These are phyloP conservation scores for Hermaeophaga mercurialis DNA, from an alignment of 2,888 invertebrate species.

Conservation along the genomic window DNA sequence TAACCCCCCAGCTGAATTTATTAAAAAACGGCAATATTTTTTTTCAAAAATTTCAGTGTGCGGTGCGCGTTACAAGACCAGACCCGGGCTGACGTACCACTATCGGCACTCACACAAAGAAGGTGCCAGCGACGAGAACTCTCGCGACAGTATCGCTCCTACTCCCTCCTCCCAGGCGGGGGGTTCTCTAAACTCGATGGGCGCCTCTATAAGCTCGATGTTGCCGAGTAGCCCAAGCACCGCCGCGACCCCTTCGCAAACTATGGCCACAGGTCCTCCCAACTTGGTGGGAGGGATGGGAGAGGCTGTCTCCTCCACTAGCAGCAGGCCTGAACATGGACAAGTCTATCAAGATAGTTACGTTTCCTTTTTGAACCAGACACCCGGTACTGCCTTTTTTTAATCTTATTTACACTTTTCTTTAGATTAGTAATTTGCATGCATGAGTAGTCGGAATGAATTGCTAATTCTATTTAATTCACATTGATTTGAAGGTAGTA, in stretches of 20 bases:
- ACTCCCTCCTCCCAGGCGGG: slow-evolving; percentile 50
- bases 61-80: slow-evolving; percentile 95
- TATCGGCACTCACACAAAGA: slow-evolving; percentile 88
- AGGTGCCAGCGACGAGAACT: slow-evolving; percentile 60
- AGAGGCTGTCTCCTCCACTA: slow-evolving; percentile 46
- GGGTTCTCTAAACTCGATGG: slow-evolving; percentile 56
- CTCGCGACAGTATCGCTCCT: slow-evolving; percentile 56
- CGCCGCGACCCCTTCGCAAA: slow-evolving; percentile 36
- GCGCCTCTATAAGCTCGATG: slow-evolving; percentile 55
- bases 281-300: slow-evolving; percentile 34
- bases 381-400: slow-evolving; percentile 59
- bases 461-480: slow-evolving; percentile 26
- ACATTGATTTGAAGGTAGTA: slow-evolving; percentile 4
- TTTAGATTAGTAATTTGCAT: slow-evolving; percentile 51
- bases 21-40: slow-evolving; percentile 35
- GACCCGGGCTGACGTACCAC: slow-evolving; percentile 95
- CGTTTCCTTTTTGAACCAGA: slow-evolving; percentile 69
- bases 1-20: too few relatives aligned
- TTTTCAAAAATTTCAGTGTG: slow-evolving; percentile 71
- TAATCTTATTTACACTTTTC: slow-evolving; percentile 45
- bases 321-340: slow-evolving; percentile 51
- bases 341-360: slow-evolving; percentile 70
- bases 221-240: slow-evolving; percentile 44
- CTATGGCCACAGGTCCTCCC: slow-evolving; percentile 33
- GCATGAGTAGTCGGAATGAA: slow-evolving; percentile 52